Base-by-base conservation (phyloP, 1,140 invertebrate genomes). In the Aphelenchoides fujianensis region DNA sequence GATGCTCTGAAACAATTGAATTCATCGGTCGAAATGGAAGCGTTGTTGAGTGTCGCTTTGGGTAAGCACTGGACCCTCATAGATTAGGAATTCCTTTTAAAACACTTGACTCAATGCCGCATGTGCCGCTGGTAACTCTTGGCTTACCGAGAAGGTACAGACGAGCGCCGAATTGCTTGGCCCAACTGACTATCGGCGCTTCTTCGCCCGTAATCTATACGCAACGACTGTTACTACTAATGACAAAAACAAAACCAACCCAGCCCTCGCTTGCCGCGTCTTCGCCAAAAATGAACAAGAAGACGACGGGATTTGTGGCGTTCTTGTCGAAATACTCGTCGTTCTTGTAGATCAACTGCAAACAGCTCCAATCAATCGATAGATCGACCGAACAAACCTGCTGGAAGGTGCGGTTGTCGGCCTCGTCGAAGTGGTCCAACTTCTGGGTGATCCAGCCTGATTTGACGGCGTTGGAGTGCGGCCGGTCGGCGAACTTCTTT, bases 71-170 rank as follows among this genome's bases (percentile, higher is more conserved):
- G 27, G 61, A 27, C 34, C 34, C 68, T 0, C n/a, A n/a, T n/a
- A n/a, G n/a, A n/a, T n/a, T n/a, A n/a, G n/a, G n/a, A n/a, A n/a
- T n/a, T n/a, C 31, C 68, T 67, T 30, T 55, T 69, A 59, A 69
- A 31, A 37, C 19, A 67, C 41, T 16, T 35, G 23, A 3, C 68
- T 37, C 31, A 36, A 69, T 2, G 2, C 2, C 2, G 34, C 28
- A 68, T 31, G 31, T 70, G 88, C 88, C 72, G 79, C n/a, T n/a
- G 89, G 84, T 78, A 85, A 92, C 80, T 89, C 91, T n/a, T 89
- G 86, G 61, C 88, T 87, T 84, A 93, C 93, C 0, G 90, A 86
- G 85, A 89, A 93, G 78, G n/a, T n/a, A n/a, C n/a, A n/a, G n/a
- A n/a, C n/a, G n/a, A n/a, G n/a, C n/a, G n/a, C n/a, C n/a, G n/a